Evolutionary conservation across 37 sponge, comb jelly and placozoan genomes (phyloP).

Genomic region (Halichondria panicea): DNA sequence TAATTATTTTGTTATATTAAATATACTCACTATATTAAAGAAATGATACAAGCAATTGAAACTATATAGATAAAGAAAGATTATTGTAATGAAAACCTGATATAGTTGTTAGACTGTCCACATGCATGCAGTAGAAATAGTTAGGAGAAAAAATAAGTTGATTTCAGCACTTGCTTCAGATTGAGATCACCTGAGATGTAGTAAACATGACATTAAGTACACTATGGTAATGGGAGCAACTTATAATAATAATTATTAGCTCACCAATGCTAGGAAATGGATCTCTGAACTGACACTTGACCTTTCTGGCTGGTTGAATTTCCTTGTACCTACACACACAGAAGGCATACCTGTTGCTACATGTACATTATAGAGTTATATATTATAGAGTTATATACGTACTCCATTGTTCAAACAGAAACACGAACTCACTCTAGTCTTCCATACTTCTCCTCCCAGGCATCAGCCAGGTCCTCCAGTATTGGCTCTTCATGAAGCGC

Average conservation of each 20-base stretch:
- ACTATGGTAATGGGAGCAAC: too few relatives aligned
- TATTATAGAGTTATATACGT: not conserved
- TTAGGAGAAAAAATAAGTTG: slow-evolving; percentile 86
- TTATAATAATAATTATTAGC: too few relatives aligned
- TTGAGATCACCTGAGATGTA: too few relatives aligned
- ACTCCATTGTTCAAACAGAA: not conserved
- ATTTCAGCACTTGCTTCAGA: slow-evolving; percentile 59
- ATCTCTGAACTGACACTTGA: slow-evolving; percentile 21
- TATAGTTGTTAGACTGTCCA: not conserved
- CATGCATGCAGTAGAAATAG: too few relatives aligned
- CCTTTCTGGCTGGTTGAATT: slow-evolving; percentile 1
- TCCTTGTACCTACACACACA: slow-evolving; percentile 28
- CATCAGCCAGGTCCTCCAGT: slow-evolving; percentile 65
- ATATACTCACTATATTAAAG: not conserved
- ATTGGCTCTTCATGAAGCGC: slow-evolving; percentile 81
- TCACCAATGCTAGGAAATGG: slow-evolving; percentile 24
- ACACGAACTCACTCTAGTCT: slow-evolving; percentile 39
- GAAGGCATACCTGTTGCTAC: too few relatives aligned
- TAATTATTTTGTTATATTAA: too few relatives aligned
- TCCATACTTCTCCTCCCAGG: slow-evolving; percentile 72
- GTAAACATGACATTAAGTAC: too few relatives aligned
- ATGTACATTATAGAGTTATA: not conserved
- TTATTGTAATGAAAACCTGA: too few relatives aligned
- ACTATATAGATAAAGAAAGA: too few relatives aligned
- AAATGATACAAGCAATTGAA: too few relatives aligned